Evolutionary conservation across 1,140 invertebrate genomes (phyloP).

Genomic region (Gryllus bimaculatus): DNA sequence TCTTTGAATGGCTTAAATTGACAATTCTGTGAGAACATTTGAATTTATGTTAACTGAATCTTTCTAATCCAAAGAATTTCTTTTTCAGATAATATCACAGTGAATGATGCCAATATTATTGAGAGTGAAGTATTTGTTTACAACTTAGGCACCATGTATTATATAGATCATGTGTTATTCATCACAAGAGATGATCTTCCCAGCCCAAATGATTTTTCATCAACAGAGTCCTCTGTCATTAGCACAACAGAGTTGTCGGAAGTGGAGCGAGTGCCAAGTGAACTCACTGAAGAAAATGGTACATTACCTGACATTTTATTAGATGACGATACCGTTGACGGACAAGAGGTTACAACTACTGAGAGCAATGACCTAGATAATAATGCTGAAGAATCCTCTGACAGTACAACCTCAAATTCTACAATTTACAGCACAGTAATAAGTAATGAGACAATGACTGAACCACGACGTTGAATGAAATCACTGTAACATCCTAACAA

Average conservation of each 20-base stretch:
- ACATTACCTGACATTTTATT: slow-evolving; percentile 20
- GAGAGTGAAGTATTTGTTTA: slow-evolving; percentile 51
- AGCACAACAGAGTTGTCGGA: slow-evolving; percentile 25
- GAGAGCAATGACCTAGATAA: neutral
- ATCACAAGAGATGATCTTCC: slow-evolving; percentile 11
- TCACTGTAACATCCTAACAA: neutral
- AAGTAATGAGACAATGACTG: neutral
- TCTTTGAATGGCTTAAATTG: neutral
- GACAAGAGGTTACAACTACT: neutral
- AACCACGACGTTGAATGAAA: neutral
- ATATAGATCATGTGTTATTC: slow-evolving; percentile 46
- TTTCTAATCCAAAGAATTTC: too few species aligned
- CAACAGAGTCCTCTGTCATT: neutral
- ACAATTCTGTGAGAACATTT: neutral
- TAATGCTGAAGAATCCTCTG: neutral
- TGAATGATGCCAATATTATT: slow-evolving; percentile 45
- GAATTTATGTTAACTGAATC: too few species aligned
- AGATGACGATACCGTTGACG: neutral
- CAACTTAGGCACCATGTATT: slow-evolving; percentile 51
- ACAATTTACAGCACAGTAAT: neutral
- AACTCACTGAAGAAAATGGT: slow-evolving; percentile 32
- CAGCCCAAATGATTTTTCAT: neutral
- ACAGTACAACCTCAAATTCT: neutral
- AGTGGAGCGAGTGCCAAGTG: slow-evolving; percentile 39
- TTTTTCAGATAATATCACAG: slow-evolving; percentile 32